Evolutionary conservation across 1,140 invertebrate species (phyloP).

Genomic region (Prorops nasuta): DNA sequence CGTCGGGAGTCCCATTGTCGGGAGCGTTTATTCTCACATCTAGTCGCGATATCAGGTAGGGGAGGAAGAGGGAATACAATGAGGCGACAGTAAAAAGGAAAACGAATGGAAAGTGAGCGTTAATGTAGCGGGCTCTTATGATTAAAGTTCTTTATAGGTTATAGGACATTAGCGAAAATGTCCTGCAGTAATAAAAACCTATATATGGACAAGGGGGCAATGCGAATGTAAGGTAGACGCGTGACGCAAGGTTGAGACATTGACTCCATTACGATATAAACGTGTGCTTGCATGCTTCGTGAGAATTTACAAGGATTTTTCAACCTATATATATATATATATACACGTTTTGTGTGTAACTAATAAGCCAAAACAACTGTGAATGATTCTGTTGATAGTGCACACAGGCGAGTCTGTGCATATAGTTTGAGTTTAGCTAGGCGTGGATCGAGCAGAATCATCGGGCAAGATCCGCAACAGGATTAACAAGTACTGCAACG

Average conservation of each 20-base stretch:
- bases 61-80: neutral
- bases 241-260: no score
- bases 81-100: conserved; percentile 1
- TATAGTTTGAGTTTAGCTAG: no score
- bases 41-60: neutral
- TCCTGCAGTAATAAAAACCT: neutral
- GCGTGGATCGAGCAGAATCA: neutral
- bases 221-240: no score
- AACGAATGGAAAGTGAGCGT: neutral
- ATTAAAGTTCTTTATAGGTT: neutral
- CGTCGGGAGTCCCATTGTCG: conserved; percentile 3
- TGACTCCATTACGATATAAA: no score
- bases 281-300: no score
- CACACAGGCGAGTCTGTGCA: no score
- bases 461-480: conserved; percentile 19
- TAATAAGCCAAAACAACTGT: no score
- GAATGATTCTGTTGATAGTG: no score
- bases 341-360: no score
- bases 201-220: no score
- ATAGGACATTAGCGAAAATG: neutral
- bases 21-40: conserved; percentile 2
- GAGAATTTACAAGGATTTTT: no score
- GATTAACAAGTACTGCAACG: conserved; percentile 28
- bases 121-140: neutral
- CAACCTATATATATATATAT: no score